Evolutionary conservation across 2,113 vertebrate genomes (phyloP).

Genomic region (Panthera uncia): DNA sequence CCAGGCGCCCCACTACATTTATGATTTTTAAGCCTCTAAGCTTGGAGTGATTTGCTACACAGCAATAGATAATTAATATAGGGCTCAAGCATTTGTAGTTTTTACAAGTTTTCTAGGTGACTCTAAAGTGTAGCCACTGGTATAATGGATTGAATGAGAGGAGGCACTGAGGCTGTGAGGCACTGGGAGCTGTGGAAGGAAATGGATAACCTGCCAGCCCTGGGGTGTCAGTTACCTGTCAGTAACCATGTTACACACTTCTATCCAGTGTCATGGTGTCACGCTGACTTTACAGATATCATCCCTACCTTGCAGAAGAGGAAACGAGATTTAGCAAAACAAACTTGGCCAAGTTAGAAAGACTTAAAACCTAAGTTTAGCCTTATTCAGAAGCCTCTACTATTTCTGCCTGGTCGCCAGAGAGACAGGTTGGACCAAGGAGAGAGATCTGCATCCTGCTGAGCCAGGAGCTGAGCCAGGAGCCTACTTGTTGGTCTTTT

Average conservation of each 20-base stretch:
- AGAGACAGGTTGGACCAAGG: background rate
- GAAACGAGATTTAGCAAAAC: slow-evolving; percentile 24
- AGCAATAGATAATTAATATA: background rate
- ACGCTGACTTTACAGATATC: background rate
- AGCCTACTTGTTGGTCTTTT: background rate
- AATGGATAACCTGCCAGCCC: background rate
- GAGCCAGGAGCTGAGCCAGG: background rate
- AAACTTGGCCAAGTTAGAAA: background rate
- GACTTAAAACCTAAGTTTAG: background rate
- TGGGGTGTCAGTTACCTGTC: background rate
- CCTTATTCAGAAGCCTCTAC: background rate
- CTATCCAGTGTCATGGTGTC: background rate
- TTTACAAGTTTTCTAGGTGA: background rate
- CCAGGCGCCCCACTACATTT: background rate
- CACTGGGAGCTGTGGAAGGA: background rate
- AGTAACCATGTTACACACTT: background rate
- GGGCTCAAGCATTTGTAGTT: background rate
- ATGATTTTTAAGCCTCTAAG: background rate
- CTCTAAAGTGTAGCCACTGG: background rate
- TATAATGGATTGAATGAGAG: background rate
- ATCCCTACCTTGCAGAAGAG: background rate
- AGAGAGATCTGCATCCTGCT: background rate
- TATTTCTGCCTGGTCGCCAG: background rate
- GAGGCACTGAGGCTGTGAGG: background rate
- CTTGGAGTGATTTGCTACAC: background rate